phyloP scores from a whole-genome alignment of 2,888 invertebrate genomes.

The Danaus chrysippus region DNA sequence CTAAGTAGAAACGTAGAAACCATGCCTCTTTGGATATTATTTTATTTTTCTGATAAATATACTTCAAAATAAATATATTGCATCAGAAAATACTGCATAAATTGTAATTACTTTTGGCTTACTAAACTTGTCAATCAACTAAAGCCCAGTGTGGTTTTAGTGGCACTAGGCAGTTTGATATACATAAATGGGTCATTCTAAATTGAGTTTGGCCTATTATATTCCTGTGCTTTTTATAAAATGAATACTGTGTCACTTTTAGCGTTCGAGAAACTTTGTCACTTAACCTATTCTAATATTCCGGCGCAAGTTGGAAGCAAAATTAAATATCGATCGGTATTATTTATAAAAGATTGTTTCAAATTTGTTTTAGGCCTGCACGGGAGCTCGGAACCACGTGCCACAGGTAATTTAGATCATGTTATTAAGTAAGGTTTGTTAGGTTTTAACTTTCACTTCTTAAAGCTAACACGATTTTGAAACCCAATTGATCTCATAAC shows the following conservation, averaged over 20 bases:
- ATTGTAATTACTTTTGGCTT: neutral
- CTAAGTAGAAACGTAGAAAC: too few species aligned
- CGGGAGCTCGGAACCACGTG: constrained; percentile 63
- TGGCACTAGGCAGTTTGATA: constrained; percentile 1
- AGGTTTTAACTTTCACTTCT: neutral
- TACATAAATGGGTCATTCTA: constrained; percentile 7
- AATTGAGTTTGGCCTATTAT: constrained; percentile 6
- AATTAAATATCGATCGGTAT: constrained; percentile 49
- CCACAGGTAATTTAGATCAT: constrained; percentile 53
- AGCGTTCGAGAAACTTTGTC: constrained; percentile 6
- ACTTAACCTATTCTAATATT: neutral
- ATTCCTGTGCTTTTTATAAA: constrained; percentile 7
- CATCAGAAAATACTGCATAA: constrained; percentile 3
- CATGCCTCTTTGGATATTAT: too few species aligned
- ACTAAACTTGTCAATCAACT: constrained; percentile 6
- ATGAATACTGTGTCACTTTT: constrained; percentile 3
- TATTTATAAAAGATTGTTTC: constrained; percentile 60
- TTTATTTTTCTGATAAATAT: too few species aligned
- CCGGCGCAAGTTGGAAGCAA: constrained; percentile 28
- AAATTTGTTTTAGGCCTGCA: constrained; percentile 74
- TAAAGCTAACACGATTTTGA: too few species aligned
- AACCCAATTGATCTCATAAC: too few species aligned
- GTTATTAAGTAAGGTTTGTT: constrained; percentile 18
- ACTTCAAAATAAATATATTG: neutral
- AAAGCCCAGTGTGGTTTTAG: neutral